These are phyloP conservation scores for Lasioglossum villosulum DNA, from an alignment of 2,888 invertebrate species.

Conservation along the genomic window DNA sequence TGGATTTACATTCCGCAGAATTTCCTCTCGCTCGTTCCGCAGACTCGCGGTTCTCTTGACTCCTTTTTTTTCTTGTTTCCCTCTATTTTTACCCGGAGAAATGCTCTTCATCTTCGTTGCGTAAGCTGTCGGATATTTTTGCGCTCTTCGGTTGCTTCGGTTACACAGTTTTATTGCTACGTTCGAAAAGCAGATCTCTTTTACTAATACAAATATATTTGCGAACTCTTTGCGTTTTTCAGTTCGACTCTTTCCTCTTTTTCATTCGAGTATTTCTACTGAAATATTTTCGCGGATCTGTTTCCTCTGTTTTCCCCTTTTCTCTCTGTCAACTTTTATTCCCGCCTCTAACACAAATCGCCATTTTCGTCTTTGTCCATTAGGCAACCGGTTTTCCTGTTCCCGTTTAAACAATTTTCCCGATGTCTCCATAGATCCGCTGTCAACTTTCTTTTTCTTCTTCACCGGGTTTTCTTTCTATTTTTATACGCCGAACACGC, in stretches of 20 bases:
- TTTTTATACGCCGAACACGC: neutral
- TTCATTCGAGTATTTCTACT: too few relatives aligned
- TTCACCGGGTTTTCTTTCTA: neutral
- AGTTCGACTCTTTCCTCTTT: neutral
- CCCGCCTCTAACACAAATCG: neutral
- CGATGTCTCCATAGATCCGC: neutral
- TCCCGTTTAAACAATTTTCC: neutral
- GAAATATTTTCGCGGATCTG: neutral
- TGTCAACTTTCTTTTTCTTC: neutral
- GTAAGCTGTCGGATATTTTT: neutral
- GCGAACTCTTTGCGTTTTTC: neutral
- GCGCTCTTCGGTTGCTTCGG: neutral
- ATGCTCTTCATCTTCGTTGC: neutral
- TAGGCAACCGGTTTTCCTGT: neutral
- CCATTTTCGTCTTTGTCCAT: neutral
- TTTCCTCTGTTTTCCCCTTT: neutral
- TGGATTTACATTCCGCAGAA: constrained; percentile 29
- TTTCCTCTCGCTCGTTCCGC: neutral
- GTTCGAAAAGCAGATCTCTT: neutral
- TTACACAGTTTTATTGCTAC: neutral
- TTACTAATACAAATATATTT: neutral
- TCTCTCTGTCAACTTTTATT: neutral
- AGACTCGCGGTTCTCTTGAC: neutral
- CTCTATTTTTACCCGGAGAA: neutral
- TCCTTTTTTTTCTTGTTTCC: neutral